Evolutionary conservation across 2,797 vertebrate genomes (phyloP), one percentile per base, ranked within the genome.

Genomic region (Acanthornis magna): DNA sequence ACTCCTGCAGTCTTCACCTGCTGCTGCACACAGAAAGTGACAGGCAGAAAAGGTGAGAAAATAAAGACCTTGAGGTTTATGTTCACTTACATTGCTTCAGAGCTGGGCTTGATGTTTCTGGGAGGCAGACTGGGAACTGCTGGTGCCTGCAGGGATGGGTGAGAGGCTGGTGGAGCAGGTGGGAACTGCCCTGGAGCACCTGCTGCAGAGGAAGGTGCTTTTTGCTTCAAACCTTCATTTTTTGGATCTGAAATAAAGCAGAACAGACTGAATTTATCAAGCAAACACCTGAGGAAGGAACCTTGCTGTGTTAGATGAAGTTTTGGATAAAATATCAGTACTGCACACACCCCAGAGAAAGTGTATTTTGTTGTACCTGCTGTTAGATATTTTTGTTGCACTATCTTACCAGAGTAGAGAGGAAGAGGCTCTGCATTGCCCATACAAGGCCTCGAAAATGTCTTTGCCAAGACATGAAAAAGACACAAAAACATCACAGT

Each of bases 91-190:
- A 7, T 94, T 21, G 91, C 43, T 71, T 97, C 97, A 77, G 95
- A 72, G 17, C 47, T 74, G 72, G 95, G 94, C 38, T 97, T 98
- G 66, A 96, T 87, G 53, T 97, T 98, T 72, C 98, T 98, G 66
- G 98, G 98, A 62, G 98, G 98, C 63, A 98, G 95, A 66, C 87
- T 97, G 48, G 98, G 98, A 58, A 65, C 89, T 80, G 90, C 55
- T 5, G 58, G 9, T 3, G 73, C 20, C 38, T 93, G 88, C 72
- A 81, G 18, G 9, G 48, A 45, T 14, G 82, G 89, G 30, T 89
- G 88, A 32, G 70, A 91, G 51, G 91, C 23, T 43, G 95, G 88
- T 27, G 96, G 95, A 82, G 91, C 85, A 8, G 88, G 58, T 57
- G 95, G 96, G 18, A 96, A 9, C n/a, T 94, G 97, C 12, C 11